Conservation (phyloP, 2,113 vertebrate genomes). For the Sinocyclocheilus anshuiensis region DNA sequence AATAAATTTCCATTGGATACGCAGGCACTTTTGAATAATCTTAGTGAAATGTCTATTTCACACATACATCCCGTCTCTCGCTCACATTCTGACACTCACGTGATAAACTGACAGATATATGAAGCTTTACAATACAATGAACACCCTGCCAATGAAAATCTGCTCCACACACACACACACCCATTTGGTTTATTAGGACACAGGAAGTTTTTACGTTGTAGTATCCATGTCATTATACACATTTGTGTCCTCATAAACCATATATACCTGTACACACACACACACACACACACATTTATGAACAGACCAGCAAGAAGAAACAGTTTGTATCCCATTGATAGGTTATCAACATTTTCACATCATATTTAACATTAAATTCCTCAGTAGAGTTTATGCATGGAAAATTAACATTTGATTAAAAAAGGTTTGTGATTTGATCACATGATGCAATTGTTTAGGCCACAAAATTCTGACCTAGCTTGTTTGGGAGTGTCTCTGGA, state of each 20-base stretch:
- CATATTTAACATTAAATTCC: conserved; percentile 36
- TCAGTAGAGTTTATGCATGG: conserved; percentile 33
- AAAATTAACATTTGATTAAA: conserved; percentile 19
- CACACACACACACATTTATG: neutral
- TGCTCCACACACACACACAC: neutral
- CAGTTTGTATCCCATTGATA: conserved; percentile 14
- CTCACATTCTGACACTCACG: conserved; percentile 45
- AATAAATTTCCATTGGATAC: conserved; percentile 76
- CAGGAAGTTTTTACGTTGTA: too few relatives aligned
- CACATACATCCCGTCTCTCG: conserved; percentile 51
- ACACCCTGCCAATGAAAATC: conserved; percentile 43
- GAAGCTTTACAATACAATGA: conserved; percentile 42
- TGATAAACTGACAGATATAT: conserved; percentile 40
- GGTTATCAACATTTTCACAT: conserved; percentile 31
- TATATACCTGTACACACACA: too few relatives aligned
- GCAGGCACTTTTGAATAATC: conserved; percentile 78
- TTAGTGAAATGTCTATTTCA: conserved; percentile 72
- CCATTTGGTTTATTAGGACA: too few relatives aligned
- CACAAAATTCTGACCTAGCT: neutral
- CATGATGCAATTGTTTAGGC: conserved; percentile 11
- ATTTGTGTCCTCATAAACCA: too few relatives aligned
- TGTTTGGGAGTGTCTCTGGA: conserved; percentile 9
- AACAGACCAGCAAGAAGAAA: conserved; percentile 34
- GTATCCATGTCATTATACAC: too few relatives aligned
- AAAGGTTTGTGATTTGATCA: conserved; percentile 34